Evolutionary conservation across 2,888 invertebrate genomes (phyloP).

Genomic region (Leucoma salicis): DNA sequence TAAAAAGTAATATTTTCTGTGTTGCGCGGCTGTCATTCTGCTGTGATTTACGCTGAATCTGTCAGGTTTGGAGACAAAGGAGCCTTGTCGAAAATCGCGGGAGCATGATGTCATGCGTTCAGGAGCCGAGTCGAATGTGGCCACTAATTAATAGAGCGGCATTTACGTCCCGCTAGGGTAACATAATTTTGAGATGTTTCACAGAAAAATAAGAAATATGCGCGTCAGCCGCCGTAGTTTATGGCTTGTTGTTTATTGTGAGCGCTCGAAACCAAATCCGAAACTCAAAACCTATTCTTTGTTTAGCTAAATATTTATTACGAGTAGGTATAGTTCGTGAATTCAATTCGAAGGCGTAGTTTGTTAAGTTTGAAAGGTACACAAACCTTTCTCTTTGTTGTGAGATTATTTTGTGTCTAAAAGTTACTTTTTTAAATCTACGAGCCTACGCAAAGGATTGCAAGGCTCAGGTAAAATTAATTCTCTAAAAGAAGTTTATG

Average conservation of each 20-base stretch:
- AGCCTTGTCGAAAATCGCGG: slow-evolving; percentile 61
- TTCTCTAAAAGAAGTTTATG: slow-evolving; percentile 8
- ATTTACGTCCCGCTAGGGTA: slow-evolving; percentile 58
- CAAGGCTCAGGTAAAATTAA: slow-evolving; percentile 4
- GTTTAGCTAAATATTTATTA: slow-evolving; percentile 48
- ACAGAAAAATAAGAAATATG: slow-evolving; percentile 68
- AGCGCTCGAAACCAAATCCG: slow-evolving; percentile 39
- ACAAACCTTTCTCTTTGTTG: slow-evolving; percentile 28
- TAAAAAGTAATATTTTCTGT: slow-evolving; percentile 67
- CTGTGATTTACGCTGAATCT: slow-evolving; percentile 71
- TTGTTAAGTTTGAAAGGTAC: slow-evolving; percentile 37
- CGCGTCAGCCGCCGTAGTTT: slow-evolving; percentile 56
- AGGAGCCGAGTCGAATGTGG: slow-evolving; percentile 33
- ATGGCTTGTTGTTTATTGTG: slow-evolving; percentile 64
- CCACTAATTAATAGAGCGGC: slow-evolving; percentile 67
- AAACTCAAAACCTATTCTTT: slow-evolving; percentile 58
- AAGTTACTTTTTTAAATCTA: slow-evolving; percentile 9
- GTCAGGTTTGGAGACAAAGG: slow-evolving; percentile 70
- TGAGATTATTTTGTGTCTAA: slow-evolving; percentile 5
- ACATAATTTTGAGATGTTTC: slow-evolving; percentile 47
- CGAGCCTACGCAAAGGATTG: slow-evolving; percentile 7
- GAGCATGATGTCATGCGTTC: slow-evolving; percentile 69
- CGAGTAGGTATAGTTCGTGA: slow-evolving; percentile 38
- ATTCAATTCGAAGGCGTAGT: slow-evolving; percentile 39
- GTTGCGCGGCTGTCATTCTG: slow-evolving; percentile 62